phyloP scores from a whole-genome alignment of 2,113 vertebrate species.

The Sorex araneus region DNA sequence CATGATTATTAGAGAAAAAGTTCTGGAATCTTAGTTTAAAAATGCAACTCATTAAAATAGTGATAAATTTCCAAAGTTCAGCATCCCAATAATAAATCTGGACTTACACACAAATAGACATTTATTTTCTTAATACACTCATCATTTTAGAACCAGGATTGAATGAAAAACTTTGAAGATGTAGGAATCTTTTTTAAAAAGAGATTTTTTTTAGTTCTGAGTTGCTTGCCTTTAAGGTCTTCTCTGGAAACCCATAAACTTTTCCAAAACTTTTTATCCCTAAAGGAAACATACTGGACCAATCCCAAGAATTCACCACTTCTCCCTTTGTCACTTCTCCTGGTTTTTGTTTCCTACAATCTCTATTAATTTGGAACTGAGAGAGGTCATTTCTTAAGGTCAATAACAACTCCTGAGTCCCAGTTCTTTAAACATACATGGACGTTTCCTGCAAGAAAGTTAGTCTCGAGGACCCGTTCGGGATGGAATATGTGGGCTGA shows the following conservation, averaged over 20 bases:
- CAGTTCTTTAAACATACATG: neutral
- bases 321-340: neutral
- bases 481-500: too few relatives aligned
- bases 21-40: neutral
- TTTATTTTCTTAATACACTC: neutral
- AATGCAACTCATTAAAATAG: too few relatives aligned
- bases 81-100: slow-evolving; percentile 4
- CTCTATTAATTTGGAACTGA: neutral
- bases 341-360: neutral
- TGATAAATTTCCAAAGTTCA: slow-evolving; percentile 35
- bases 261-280: neutral
- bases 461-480: too few relatives aligned
- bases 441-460: neutral
- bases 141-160: neutral
- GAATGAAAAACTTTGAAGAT: neutral
- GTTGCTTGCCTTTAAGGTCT: neutral
- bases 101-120: neutral
- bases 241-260: neutral
- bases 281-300: neutral
- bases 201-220: neutral
- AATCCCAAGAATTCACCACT: neutral
- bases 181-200: neutral
- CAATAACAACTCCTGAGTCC: neutral
- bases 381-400: neutral
- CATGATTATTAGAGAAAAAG: too few relatives aligned